Evolutionary conservation across 2,113 vertebrate species (phyloP), one percentile per base, ranked within the genome.

Genomic region (Dolichallabes microphthalmus): DNA sequence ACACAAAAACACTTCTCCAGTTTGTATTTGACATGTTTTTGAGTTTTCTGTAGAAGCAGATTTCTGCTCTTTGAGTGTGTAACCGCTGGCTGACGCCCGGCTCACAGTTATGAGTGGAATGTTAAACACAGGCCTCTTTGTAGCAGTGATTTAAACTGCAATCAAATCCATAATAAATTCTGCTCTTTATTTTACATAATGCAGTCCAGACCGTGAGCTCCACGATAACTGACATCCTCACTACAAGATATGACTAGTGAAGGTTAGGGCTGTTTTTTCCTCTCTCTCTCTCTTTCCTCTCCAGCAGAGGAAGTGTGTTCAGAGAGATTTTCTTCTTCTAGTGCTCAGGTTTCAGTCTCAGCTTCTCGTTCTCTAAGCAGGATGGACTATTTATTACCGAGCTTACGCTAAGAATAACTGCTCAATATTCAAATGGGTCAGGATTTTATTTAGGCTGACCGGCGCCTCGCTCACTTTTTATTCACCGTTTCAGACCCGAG

Each of bases 21-120:
- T 79, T 5, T 81, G 39, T 53, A 22, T 66, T n/a, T 82, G 15
- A 39, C 55, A 19, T 35, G 32, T 57, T 69, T 20, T 11, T 20
- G 2, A 14, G 57, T 76, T 86, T 9, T 52, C 30, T 57, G n/a
- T 13, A 32, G 63, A 10, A 15, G 66, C 39, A 73, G 52, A n/a
- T 60, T 80, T 81, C 25, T 60, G 84, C 53, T 39, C 27, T 85
- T 75, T 22, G 50, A 14, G 45, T 30, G 68, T 53, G 55, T 80
- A 81, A 32, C 55, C 69, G 66, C 82, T 77, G 69, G 79, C 68
- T 86, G 63, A 73, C 66, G 52, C 82, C 39, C 25, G 50, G 50
- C 52, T 55, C 79, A 7, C 45, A 89, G 86, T 82, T 88, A 84
- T 90, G 86, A 89, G 74, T 82, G 87, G 88, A 91, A 89, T 89